Conservation (phyloP, 2,113 vertebrate genomes). For the Chrysochloris asiatica region DNA sequence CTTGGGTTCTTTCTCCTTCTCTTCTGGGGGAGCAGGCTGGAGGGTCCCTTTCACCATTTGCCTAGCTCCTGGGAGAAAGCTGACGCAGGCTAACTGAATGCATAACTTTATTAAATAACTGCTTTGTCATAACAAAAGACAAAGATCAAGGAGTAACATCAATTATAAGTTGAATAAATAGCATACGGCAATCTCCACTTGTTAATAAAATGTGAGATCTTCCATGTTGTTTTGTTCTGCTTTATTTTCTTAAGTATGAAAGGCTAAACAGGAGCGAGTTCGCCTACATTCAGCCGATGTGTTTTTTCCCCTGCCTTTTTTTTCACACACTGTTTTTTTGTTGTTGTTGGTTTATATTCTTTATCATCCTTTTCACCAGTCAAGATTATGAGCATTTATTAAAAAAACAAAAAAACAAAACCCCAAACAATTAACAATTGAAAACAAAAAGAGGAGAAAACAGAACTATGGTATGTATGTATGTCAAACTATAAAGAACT, state of each 20-base stretch:
- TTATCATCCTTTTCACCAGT: slow-evolving; percentile 85
- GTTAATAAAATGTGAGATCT: slow-evolving; percentile 97
- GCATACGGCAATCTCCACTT: slow-evolving; percentile 99
- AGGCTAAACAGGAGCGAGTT: slow-evolving; percentile 94
- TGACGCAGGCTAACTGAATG: slow-evolving; percentile 90
- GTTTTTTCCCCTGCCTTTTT: slow-evolving; percentile 85
- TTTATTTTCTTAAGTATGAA: slow-evolving; percentile 93
- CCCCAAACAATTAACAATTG: slow-evolving; percentile 52
- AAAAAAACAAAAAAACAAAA: slow-evolving; percentile 73
- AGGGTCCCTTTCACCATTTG: background rate
- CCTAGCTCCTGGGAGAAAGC: slow-evolving; percentile 74
- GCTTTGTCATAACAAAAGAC: slow-evolving; percentile 99
- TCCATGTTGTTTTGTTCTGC: slow-evolving; percentile 79
- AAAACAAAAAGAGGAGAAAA: slow-evolving; percentile 83
- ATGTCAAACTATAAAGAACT: slow-evolving; percentile 88
- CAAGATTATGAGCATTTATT: slow-evolving; percentile 90
- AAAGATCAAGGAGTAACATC: slow-evolving; percentile 99
- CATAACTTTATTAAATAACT: slow-evolving; percentile 99
- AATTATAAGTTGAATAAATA: slow-evolving; percentile 99
- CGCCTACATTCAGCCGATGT: slow-evolving; percentile 86
- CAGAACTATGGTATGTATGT: slow-evolving; percentile 85
- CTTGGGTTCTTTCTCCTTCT: background rate
- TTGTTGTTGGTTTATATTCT: slow-evolving; percentile 73
- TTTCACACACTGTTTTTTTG: slow-evolving; percentile 91
- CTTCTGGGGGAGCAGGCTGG: background rate